Base-by-base conservation (phyloP, 2,113 vertebrate genomes). In the Aplodontia rufa region DNA sequence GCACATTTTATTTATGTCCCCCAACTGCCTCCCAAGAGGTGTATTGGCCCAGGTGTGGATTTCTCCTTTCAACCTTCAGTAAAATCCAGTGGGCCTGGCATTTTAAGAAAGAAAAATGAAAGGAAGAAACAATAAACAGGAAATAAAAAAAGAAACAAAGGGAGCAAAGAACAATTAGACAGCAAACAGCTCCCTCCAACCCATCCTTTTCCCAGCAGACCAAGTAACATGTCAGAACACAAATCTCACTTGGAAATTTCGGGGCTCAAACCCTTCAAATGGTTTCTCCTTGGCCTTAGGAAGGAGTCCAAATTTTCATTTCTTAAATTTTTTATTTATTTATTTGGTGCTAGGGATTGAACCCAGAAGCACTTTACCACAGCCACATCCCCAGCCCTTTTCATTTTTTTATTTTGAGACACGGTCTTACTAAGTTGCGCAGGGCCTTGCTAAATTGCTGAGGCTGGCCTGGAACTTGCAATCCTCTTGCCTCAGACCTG, bases 271-370 rank as follows among this genome's bases (percentile, higher is more conserved):
- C 30, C 37, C 30, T 93, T 80, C 45, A 88, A 75, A 35, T 84
- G 17, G 17, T 87, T 95, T 96, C 53, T 80, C 51, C 40, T 53
- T 87, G 89, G 49, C 37, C 81, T 90, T 90, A 87, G 51, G 53
- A 90, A 51, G 6, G 17, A 96, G 26, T 53, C 20, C 78, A 84
- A 37, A 40, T 45, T 91, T 87, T 68, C 37, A 45, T 58, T 26
- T 58, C 8, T 58, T 58, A 17, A 19, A n/a, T n/a, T 53, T 53
- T 53, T 17, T 17, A 19, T 55, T 22, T 24, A 64, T 32, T 64
- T 35, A 35, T 17, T 66, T 66, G 32, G 64, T 66, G 17, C 32
- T 66, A 22, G 64, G 64, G 64, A 66, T 32, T 66, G 32, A 66
- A 66, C 32, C 32, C 32, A 66, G 64, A 35, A 32, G 13, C 0